Conservation (phyloP, 1,140 invertebrate genomes). For the Muscidifurax raptorellus region DNA sequence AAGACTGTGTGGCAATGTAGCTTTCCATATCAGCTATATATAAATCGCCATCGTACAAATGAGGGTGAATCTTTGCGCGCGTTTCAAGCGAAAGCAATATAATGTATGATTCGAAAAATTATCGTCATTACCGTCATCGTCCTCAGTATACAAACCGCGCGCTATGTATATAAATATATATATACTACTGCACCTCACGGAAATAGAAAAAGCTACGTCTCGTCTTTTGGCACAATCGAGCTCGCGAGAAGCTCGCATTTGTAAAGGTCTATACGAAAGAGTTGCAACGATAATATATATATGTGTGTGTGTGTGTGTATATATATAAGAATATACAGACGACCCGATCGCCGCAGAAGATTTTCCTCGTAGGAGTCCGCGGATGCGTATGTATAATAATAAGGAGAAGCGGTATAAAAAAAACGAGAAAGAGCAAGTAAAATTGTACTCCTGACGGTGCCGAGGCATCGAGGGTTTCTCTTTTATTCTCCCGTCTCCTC, state of each 20-base stretch:
- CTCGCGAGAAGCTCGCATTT: conserved; percentile 28
- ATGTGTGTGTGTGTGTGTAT: too few species aligned
- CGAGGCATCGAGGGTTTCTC: conserved; percentile 23
- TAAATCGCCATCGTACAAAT: conserved; percentile 4
- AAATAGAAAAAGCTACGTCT: conserved; percentile 27
- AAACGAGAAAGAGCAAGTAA: background rate
- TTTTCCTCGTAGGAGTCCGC: background rate
- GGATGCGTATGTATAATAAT: background rate
- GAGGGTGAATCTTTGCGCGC: background rate
- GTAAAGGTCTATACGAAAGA: conserved; percentile 33
- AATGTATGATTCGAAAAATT: conserved; percentile 26
- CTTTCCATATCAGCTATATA: background rate
- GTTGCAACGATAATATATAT: conserved; percentile 8
- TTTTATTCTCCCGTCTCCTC: background rate
- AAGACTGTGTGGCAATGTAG: conserved; percentile 43
- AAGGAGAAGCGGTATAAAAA: too few species aligned
- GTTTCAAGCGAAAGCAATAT: conserved; percentile 17
- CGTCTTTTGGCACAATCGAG: conserved; percentile 50
- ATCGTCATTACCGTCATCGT: background rate
- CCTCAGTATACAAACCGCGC: too few species aligned
- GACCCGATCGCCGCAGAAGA: background rate
- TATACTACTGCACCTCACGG: background rate
- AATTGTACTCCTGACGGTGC: conserved; percentile 13
- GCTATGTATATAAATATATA: background rate
- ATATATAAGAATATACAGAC: background rate